Base-by-base conservation (phyloP, 1,140 invertebrate genomes). In the Tetragonula clypearis region DNA sequence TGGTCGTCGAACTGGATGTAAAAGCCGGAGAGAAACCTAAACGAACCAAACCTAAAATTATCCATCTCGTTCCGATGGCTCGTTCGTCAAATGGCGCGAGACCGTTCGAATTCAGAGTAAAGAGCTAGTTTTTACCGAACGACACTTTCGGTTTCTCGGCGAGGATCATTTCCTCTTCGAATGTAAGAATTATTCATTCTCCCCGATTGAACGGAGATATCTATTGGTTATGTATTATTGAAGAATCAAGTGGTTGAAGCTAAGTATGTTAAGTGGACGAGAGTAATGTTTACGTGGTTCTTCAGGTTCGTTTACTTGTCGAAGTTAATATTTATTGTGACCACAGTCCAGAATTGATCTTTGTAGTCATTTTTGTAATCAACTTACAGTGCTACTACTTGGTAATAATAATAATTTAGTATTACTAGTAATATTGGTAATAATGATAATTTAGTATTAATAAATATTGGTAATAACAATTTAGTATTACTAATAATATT, bases 91-190 rank as follows among this genome's bases (percentile, higher is more conserved):
- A 66, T 86, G 84, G 77, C 77, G 84, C 88, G 84, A 77, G 77
- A 89, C 88, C 68, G 55, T 60, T 76, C 66, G 56, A 80, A 83
- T 75, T 86, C 69, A 86, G 21, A 55, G 80, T 81, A 69, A 89
- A 88, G 56, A 6, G 19, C 19, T 55, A 53, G 86, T 89, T 88
- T 89, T 87, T 87, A 88, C 72, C 62, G 72, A 62, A 81, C 17
- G 78, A 68, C 41, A 81, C 68, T 88, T 79, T 86, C 72, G 65
- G 65, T 86, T 86, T 35, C n/a, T 89, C 77, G 65, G 65, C 81
- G 21, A 79, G 35, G 79, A 30, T 30, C 30, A 75, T 77, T 83
- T 87, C 89, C 86, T 19, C 14, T 5, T 15, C 23, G 49, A 12
- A 75, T 41, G 56, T 1, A 26, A 17, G 2, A 60, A 72, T 49